phyloP scores from a whole-genome alignment of 1,140 invertebrate species.

The Bombus fervidus region DNA sequence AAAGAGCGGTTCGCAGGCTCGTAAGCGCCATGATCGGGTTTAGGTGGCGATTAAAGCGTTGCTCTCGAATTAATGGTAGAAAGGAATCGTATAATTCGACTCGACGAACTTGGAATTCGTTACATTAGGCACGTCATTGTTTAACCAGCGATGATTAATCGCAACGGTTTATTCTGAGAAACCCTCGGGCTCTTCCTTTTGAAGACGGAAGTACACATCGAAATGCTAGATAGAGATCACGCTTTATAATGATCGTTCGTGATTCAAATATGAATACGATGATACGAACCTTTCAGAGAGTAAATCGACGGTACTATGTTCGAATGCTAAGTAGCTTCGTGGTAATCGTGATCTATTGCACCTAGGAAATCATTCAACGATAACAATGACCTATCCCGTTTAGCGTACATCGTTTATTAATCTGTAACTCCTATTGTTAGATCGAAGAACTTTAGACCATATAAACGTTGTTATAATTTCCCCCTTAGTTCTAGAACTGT shows the following conservation, averaged over 20 bases:
- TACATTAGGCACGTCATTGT: not conserved
- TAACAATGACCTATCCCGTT: not conserved
- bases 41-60: not conserved
- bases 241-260: conserved; percentile 17
- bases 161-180: not conserved
- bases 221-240: conserved; percentile 1
- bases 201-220: not conserved
- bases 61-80: conserved; percentile 1
- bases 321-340: not conserved
- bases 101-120: not conserved
- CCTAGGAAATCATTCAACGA: not conserved
- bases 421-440: not conserved
- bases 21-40: not conserved
- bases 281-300: conserved; percentile 3
- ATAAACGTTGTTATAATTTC: not conserved
- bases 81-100: not conserved
- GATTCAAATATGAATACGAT: conserved; percentile 19
- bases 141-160: not conserved
- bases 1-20: not conserved
- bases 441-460: not conserved
- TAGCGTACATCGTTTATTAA: not conserved
- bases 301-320: not conserved
- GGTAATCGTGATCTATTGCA: not conserved
- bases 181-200: not conserved
- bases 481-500: not conserved